A percentile compares a stretch with the other conserved stretches of the same genome.
Evolutionary conservation across 2,113 vertebrate genomes (phyloP).

Genomic region (Leucopsar rothschildi): DNA sequence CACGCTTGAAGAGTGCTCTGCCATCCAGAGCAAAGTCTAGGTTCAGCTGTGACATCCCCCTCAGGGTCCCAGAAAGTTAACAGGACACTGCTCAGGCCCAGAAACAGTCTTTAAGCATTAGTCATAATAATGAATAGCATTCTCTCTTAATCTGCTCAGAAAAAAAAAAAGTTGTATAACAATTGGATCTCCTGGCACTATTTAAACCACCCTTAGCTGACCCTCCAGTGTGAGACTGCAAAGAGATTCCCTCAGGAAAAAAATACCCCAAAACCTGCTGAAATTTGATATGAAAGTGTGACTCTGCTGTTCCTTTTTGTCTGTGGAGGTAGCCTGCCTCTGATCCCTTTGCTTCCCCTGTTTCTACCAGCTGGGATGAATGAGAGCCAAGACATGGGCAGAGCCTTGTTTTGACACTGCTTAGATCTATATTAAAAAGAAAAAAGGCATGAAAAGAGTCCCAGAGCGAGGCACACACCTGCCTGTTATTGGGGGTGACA

Average conservation of each 20-base stretch:
- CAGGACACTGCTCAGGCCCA: constrained; percentile 35
- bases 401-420: constrained; percentile 21
- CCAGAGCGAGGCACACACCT: constrained; percentile 53
- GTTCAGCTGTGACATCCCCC: constrained; percentile 61
- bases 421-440: neutral
- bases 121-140: constrained; percentile 57
- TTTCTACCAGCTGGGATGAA: constrained; percentile 11
- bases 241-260: neutral
- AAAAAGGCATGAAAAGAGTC: constrained; percentile 1
- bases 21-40: constrained; percentile 64
- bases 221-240: neutral
- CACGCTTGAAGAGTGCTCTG: constrained; percentile 64
- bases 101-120: constrained; percentile 62
- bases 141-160: constrained; percentile 52
- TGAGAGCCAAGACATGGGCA: neutral
- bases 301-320: neutral
- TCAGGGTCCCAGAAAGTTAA: constrained; percentile 59
- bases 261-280: neutral
- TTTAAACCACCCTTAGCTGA: constrained; percentile 36
- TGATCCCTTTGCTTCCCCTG: neutral
- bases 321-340: neutral
- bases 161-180: constrained; percentile 45
- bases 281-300: neutral
- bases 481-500: constrained; percentile 59
- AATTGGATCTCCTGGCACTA: constrained; percentile 32